These are phyloP conservation scores for Oncorhynchus masou DNA, from an alignment of 2,113 vertebrate species.

Conservation along the genomic window DNA sequence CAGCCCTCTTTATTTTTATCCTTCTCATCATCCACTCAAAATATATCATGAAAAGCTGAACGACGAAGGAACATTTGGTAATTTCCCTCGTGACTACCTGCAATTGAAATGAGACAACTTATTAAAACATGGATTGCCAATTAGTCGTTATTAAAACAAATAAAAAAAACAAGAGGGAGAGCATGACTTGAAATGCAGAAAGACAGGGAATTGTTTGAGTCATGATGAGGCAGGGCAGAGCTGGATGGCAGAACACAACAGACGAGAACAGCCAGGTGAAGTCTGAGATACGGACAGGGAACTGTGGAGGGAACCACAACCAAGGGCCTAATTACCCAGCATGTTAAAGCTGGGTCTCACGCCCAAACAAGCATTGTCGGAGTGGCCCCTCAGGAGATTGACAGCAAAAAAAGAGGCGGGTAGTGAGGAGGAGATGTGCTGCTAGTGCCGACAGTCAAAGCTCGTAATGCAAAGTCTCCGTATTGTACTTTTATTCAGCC, in stretches of 20 bases:
- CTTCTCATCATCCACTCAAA: background rate
- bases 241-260: too few relatives aligned
- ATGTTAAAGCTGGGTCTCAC: too few relatives aligned
- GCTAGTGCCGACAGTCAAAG: too few relatives aligned
- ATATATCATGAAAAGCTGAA: background rate
- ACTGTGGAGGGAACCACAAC: too few relatives aligned
- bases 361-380: too few relatives aligned
- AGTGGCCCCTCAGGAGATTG: too few relatives aligned
- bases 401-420: too few relatives aligned
- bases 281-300: slow-evolving; percentile 14
- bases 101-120: slow-evolving; percentile 11
- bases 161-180: slow-evolving; percentile 21
- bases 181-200: slow-evolving; percentile 19
- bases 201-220: slow-evolving; percentile 5
- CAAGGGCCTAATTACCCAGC: too few relatives aligned
- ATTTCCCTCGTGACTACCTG: slow-evolving; percentile 19
- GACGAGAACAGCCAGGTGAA: slow-evolving; percentile 20
- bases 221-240: background rate
- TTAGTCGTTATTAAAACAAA: slow-evolving; percentile 45
- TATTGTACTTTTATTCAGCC: too few relatives aligned
- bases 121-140: slow-evolving; percentile 50
- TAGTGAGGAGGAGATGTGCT: too few relatives aligned
- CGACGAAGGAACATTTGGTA: background rate
- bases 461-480: too few relatives aligned
- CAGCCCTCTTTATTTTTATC: background rate